Percentiles rank a stretch among this genome's conserved stretches.
Evolutionary conservation across 2,888 invertebrate species (phyloP).

Genomic region (Protodeltote pygarga): DNA sequence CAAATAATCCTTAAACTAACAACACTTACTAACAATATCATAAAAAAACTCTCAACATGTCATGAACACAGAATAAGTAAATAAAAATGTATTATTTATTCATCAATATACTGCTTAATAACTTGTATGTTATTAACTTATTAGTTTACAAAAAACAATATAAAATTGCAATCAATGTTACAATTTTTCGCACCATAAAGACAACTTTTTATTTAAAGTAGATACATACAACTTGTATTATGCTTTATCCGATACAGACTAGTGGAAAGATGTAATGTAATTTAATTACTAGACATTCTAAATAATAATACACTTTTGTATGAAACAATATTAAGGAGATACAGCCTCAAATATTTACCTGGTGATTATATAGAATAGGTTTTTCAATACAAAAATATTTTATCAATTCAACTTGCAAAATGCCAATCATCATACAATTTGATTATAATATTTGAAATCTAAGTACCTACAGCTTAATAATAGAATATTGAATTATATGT

Average conservation of each 20-base stretch:
- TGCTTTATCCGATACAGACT: conserved; percentile 33
- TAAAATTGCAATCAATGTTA: not conserved
- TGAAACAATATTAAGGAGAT: conserved; percentile 1
- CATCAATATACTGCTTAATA: conserved; percentile 9
- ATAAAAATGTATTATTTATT: not conserved
- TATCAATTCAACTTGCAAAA: conserved; percentile 8
- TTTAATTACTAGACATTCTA: conserved; percentile 5
- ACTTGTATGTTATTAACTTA: conserved; percentile 16
- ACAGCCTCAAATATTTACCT: not conserved
- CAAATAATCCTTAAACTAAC: conserved; percentile 15
- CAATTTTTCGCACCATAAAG: not conserved
- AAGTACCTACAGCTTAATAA: conserved; percentile 22
- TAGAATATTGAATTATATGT: conserved; percentile 26
- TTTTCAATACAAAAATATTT: conserved; percentile 28
- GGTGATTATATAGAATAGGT: conserved; percentile 6
- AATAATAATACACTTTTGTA: conserved; percentile 8
- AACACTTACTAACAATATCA: conserved; percentile 32
- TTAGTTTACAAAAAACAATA: not conserved
- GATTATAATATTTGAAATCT: conserved; percentile 20
- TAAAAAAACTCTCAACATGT: conserved; percentile 8
- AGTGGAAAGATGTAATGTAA: conserved; percentile 13
- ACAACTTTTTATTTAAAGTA: conserved; percentile 13
- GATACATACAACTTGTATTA: conserved; percentile 27
- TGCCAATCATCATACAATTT: conserved; percentile 13
- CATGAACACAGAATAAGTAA: conserved; percentile 3